These are phyloP conservation scores for Fregetta grallaria DNA, from an alignment of 2,113 vertebrate genomes.

Conservation along the genomic window DNA sequence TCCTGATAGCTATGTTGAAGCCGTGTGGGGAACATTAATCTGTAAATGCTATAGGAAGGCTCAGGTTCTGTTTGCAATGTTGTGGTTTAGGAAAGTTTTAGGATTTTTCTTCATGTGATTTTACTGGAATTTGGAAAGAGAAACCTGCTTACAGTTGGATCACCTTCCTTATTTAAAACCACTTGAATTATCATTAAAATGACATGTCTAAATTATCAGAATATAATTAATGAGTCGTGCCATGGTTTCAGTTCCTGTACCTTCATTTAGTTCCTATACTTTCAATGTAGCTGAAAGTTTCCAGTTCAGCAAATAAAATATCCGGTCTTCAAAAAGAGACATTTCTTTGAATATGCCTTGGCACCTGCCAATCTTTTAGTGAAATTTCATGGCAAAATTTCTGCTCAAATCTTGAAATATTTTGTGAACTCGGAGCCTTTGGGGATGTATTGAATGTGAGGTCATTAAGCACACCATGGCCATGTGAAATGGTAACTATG, in stretches of 20 bases:
- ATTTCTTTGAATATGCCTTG: neutral
- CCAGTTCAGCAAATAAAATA: neutral
- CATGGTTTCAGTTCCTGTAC: neutral
- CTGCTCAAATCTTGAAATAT: neutral
- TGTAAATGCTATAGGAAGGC: neutral
- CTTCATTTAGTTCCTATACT: neutral
- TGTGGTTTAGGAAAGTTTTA: neutral
- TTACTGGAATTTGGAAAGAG: neutral
- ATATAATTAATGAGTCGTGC: neutral
- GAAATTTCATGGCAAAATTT: neutral
- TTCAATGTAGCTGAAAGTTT: neutral
- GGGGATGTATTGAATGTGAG: neutral
- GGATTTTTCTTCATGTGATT: neutral
- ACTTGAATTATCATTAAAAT: neutral
- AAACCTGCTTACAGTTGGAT: neutral
- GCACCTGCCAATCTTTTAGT: neutral
- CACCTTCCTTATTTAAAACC: neutral
- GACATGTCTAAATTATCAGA: neutral
- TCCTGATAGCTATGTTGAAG: neutral
- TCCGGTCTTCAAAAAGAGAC: neutral
- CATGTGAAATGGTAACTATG: neutral
- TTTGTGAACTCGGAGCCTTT: neutral
- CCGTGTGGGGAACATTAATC: neutral
- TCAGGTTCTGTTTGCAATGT: neutral
- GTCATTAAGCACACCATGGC: neutral